Evolutionary conservation across 2,888 invertebrate species (phyloP), one percentile per base, ranked within the genome.

Genomic region (Stenoptilia bipunctidactyla): DNA sequence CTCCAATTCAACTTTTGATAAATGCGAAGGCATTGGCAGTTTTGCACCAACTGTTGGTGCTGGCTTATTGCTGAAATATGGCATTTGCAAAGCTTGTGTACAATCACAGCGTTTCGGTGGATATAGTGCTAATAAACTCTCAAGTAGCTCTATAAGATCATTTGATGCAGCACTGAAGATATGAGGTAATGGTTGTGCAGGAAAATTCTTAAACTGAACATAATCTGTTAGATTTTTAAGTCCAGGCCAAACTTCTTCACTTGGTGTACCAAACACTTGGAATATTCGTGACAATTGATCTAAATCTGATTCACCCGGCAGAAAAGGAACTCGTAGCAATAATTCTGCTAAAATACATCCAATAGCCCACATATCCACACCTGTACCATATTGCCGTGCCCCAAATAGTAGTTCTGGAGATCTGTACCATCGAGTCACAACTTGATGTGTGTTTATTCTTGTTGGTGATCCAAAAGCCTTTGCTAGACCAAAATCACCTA

Each of bases 401-500:
- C 99, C 99, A 79, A 94, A 98, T 27, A 99, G 77, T 20, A 99
- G 77, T 70, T 99, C 99, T 1, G 99, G 99, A 15, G 92, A 89
- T 61, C 94, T 87, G 67, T 95, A 96, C 95, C 95, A 96, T 45
- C 95, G 86, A 1, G 98, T 98, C 0, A 98, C 97, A 36, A 98
- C 98, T 82, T 98, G 98, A 87, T 98, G 97, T 2, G 99, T 98
- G 66, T 98, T 97, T 52, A 95, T 87, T 59, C 98, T 88, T 59
- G 92, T 96, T 2, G 99, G 99, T 0, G 98, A 98, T 1, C 98
- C 99, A 83, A 92, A 99, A 59, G 94, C 92, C 66, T 98, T 97
- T 0, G 99, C 99, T 47, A 99, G 85, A 65, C 99, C 99, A 86
- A 99, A 99, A 89, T 99, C 99, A 47, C 97, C 98, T 56, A 99